A percentile compares a stretch with the other conserved stretches of the same genome.
Evolutionary conservation across 2,113 vertebrate genomes (phyloP).

Genomic region (Fregetta grallaria): DNA sequence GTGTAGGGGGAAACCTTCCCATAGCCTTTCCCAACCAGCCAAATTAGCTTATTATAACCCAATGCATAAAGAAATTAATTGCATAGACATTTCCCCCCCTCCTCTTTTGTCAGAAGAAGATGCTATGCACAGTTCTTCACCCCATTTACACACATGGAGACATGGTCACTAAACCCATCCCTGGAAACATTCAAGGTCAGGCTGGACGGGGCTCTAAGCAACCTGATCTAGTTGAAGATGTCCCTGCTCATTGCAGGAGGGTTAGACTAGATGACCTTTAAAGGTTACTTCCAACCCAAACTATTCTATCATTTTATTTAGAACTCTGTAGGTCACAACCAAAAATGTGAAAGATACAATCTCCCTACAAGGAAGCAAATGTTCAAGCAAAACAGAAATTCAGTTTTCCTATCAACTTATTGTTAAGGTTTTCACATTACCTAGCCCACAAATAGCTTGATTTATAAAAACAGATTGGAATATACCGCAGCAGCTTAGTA

Average conservation of each 20-base stretch:
- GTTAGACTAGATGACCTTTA: background rate
- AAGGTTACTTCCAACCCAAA: background rate
- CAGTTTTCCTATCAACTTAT: background rate
- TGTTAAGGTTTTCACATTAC: background rate
- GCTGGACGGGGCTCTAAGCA: background rate
- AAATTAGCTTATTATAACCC: background rate
- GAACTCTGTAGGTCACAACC: background rate
- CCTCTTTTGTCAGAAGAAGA: background rate
- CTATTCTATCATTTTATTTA: background rate
- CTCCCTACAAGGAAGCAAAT: background rate
- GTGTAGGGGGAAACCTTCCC: background rate
- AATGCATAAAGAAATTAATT: background rate
- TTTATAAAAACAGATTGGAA: background rate
- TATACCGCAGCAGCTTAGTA: background rate
- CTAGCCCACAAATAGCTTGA: background rate
- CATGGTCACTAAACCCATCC: rapidly evolving
- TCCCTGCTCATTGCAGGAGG: background rate
- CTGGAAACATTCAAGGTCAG: background rate
- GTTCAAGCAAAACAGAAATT: background rate
- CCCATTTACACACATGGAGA: background rate
- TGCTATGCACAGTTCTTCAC: background rate
- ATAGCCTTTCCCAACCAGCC: background rate
- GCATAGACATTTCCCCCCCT: no score
- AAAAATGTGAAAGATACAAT: background rate
- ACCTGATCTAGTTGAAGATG: background rate